These are phyloP conservation scores for Baccha elongata DNA, from an alignment of 2,888 invertebrate species.

Conservation along the genomic window DNA sequence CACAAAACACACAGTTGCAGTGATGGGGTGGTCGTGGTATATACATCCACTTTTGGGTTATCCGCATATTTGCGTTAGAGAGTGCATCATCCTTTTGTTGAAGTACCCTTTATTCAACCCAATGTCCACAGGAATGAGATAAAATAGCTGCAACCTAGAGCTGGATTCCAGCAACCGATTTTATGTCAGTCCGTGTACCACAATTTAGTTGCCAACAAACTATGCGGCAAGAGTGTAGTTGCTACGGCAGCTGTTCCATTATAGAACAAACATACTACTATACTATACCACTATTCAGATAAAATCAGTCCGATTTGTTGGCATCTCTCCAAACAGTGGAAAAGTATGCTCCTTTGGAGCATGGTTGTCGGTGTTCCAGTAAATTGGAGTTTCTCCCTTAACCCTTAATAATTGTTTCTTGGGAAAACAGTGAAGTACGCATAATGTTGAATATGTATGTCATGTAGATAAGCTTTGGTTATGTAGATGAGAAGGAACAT, in stretches of 20 bases:
- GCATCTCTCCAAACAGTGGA: slow-evolving; percentile 46
- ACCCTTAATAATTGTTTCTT: slow-evolving; percentile 52
- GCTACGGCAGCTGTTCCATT: slow-evolving; percentile 20
- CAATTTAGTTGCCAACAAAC: slow-evolving; percentile 58
- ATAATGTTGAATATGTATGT: not conserved
- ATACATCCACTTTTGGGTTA: slow-evolving; percentile 49
- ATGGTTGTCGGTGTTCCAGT: slow-evolving; percentile 42
- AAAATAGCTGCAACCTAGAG: not conserved
- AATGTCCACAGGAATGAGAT: slow-evolving; percentile 17
- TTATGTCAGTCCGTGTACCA: slow-evolving; percentile 40
- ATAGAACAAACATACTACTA: slow-evolving; percentile 20
- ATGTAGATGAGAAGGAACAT: not conserved
- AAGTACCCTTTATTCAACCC: slow-evolving; percentile 11
- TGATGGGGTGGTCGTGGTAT: not conserved
- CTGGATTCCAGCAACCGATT: slow-evolving; percentile 3
- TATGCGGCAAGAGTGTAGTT: slow-evolving; percentile 32
- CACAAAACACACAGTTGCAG: not conserved
- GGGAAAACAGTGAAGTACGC: slow-evolving; percentile 1
- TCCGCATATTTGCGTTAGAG: slow-evolving; percentile 53
- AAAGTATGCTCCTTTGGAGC: not conserved
- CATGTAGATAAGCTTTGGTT: slow-evolving; percentile 2
- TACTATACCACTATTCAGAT: slow-evolving; percentile 10
- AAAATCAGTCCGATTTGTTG: slow-evolving; percentile 44
- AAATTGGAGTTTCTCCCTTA: slow-evolving; percentile 45
- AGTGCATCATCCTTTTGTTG: slow-evolving; percentile 40